Base-by-base conservation (phyloP, 2,797 vertebrate species). In the Neosalanx taihuensis region DNA sequence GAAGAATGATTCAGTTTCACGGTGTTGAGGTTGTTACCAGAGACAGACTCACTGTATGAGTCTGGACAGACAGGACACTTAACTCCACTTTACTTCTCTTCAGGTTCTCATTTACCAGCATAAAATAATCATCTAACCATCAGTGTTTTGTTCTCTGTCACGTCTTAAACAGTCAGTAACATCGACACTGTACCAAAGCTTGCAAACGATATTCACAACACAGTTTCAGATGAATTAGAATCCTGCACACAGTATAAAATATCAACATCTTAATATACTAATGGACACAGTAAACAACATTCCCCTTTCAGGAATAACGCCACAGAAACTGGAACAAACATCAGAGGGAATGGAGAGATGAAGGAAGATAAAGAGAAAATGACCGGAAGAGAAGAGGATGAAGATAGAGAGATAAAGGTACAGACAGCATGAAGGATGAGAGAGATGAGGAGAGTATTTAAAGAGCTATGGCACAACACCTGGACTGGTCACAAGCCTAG, bases 251-350 rank as follows among this genome's bases (percentile, higher is more conserved):
- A 53, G 15, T 53, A 53, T 53, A 53, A n/a, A n/a, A 53, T n/a
- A 17, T n/a, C 18, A 4, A 17, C 4, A 51, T 18, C 18, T 59
- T 6, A n/a, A 60, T 60, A 12, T 60, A 2, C 15, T 12, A 29
- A 2, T 59, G 23, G 18, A n/a, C 20, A 58, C 23, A 60, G 23
- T 60, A 60, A 60, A 59, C 23, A 30, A 60, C 12, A 18, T 29
- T 23, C 10, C 23, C 23, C 23, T 29, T 60, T 60, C 10, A 23
- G 3, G 10, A 60, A 26, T 1, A 13, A 26, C 58, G 9, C 4
- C 56, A 70, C 0, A 57, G 15, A 69, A 70, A 65, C 23, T 72
- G 72, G 59, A 73, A 72, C 6, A 64, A 20, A 67, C 60, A 35
- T 23, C n/a, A 51, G 49, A 23, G n/a, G 61, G 37, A 63, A 69